phyloP scores from a whole-genome alignment of 2,797 vertebrate genomes.

The Sciurus carolinensis region DNA sequence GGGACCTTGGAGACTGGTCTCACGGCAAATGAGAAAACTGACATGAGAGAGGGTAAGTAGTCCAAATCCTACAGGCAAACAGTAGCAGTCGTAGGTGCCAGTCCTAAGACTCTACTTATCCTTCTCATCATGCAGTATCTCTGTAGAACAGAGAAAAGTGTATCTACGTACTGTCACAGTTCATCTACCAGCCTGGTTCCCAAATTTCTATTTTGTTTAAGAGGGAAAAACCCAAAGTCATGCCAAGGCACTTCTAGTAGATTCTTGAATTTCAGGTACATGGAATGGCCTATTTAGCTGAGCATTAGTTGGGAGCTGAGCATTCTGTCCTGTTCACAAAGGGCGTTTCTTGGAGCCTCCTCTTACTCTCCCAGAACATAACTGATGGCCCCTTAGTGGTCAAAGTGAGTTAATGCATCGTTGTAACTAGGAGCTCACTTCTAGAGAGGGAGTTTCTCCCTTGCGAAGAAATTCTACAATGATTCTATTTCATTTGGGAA shows the following conservation, averaged over 20 bases:
- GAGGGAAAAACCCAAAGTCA: neutral
- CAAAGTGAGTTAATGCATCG: conserved; percentile 12
- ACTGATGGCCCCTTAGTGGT: neutral
- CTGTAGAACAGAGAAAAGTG: neutral
- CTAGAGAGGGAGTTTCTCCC: neutral
- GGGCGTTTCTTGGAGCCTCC: neutral
- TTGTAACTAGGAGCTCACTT: neutral
- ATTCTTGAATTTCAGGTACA: neutral
- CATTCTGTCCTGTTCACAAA: neutral
- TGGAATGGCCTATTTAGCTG: neutral
- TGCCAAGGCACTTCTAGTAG: neutral
- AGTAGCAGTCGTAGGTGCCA: neutral
- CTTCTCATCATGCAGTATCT: neutral
- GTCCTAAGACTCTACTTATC: neutral
- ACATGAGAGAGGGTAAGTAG: neutral
- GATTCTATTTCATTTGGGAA: conserved; percentile 47
- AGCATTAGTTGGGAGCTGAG: neutral
- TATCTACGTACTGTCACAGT: neutral
- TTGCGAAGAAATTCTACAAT: neutral
- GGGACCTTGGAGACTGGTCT: neutral
- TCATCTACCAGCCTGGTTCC: neutral
- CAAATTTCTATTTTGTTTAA: conserved; percentile 25
- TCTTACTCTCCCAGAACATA: neutral
- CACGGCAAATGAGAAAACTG: neutral
- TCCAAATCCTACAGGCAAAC: neutral